These are phyloP conservation scores for Stichodactyla mertensii DNA, from an alignment of 64 coral and sea anemone species.

Conservation along the genomic window DNA sequence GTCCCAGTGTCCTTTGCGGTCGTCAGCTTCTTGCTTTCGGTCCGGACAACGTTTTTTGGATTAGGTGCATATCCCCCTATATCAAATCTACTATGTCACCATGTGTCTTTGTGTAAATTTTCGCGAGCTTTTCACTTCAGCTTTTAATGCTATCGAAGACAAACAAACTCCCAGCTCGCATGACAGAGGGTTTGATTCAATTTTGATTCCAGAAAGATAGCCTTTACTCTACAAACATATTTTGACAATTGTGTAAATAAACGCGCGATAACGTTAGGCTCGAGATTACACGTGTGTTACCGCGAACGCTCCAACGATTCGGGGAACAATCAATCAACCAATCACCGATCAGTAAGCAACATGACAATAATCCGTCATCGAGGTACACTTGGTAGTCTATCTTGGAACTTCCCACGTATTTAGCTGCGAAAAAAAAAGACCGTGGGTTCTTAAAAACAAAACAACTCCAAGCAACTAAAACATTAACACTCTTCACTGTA, in stretches of 20 bases:
- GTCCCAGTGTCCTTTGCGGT: no score
- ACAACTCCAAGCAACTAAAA: background rate
- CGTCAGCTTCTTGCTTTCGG: no score
- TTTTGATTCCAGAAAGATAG: no score
- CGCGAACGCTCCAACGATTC: background rate
- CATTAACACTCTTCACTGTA: background rate
- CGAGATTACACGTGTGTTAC: conserved; percentile 2
- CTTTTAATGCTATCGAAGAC: no score
- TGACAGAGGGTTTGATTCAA: no score
- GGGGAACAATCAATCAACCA: background rate
- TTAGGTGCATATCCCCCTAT: no score
- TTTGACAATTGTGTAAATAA: background rate
- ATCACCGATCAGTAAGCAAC: conserved; percentile 5
- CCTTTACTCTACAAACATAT: background rate
- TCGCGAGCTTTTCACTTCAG: no score
- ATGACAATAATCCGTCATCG: conserved; percentile 7
- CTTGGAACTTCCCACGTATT: background rate
- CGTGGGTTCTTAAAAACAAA: background rate
- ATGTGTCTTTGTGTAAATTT: no score
- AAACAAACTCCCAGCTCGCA: no score
- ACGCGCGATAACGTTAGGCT: background rate
- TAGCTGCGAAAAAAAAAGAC: background rate
- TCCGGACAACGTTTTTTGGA: no score
- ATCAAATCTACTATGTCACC: no score
- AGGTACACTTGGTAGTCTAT: conserved; percentile 1